Percentiles rank a stretch among this genome's conserved stretches.
Evolutionary conservation across 1,140 invertebrate species (phyloP).

Genomic region (Aphaenogaster ashmeadi): DNA sequence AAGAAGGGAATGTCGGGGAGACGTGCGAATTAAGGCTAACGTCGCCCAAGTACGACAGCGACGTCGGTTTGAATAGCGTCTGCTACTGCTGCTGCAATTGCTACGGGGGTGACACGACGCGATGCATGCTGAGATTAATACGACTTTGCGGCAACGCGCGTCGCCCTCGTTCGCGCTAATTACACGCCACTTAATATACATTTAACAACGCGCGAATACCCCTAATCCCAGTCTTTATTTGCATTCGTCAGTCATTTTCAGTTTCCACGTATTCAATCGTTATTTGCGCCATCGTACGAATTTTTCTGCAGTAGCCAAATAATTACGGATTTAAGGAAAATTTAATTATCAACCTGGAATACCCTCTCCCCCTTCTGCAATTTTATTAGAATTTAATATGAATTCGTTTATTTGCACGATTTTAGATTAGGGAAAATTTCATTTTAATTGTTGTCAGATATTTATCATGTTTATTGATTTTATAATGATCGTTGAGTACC

Average conservation of each 20-base stretch:
- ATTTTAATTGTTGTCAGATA: background rate
- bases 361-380: too few species aligned
- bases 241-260: background rate
- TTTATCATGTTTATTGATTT: background rate
- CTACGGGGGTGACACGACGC: background rate
- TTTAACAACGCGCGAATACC: background rate
- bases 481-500: background rate
- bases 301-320: background rate
- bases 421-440: background rate
- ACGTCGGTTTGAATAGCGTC: slow-evolving; percentile 17
- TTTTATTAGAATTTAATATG: background rate
- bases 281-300: background rate
- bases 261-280: background rate
- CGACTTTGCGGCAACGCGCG: slow-evolving; percentile 16
- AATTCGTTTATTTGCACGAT: background rate
- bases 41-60: slow-evolving; percentile 1
- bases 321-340: background rate
- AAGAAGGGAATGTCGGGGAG: slow-evolving; percentile 20
- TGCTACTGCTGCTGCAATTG: background rate
- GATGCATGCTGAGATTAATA: slow-evolving; percentile 43
- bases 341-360: background rate
- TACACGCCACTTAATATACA: slow-evolving; percentile 31
- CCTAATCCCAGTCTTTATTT: slow-evolving; percentile 3
- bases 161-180: slow-evolving; percentile 12
- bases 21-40: slow-evolving; percentile 41